A percentile compares a stretch with the other conserved stretches of the same genome.
Conservation (phyloP, 2,888 invertebrate species). For the Drosophila vallismaia region DNA sequence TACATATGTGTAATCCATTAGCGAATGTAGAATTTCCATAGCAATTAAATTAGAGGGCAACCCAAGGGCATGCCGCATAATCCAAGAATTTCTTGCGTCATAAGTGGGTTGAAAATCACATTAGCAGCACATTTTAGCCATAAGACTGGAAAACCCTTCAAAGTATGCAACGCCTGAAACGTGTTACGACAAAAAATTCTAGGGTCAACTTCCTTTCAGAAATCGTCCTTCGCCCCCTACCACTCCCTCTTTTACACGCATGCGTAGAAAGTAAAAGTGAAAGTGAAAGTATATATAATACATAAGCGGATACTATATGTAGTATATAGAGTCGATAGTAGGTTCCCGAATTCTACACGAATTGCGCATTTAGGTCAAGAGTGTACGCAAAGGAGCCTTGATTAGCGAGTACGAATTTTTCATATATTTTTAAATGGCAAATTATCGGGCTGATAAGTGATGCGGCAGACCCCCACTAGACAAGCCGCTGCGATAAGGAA, state of each 20-base stretch:
- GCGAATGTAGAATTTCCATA: slow-evolving; percentile 3
- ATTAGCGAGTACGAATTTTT: slow-evolving; percentile 20
- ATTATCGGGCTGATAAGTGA: slow-evolving; percentile 54
- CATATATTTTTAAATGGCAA: slow-evolving; percentile 36
- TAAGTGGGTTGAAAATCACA: background rate
- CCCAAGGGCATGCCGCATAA: slow-evolving; percentile 16
- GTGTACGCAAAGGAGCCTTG: slow-evolving; percentile 46
- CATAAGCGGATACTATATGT: slow-evolving; percentile 5
- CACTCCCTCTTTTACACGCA: slow-evolving; percentile 45
- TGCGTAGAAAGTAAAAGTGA: slow-evolving; percentile 49
- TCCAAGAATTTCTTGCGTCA: no score
- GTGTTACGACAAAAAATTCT: slow-evolving; percentile 28
- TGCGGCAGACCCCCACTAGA: slow-evolving; percentile 67
- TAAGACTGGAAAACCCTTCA: slow-evolving; percentile 18
- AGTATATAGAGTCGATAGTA: slow-evolving; percentile 7
- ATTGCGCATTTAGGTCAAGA: slow-evolving; percentile 75
- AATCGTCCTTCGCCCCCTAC: background rate
- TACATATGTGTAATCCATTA: slow-evolving; percentile 21
- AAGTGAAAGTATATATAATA: slow-evolving; percentile 65
- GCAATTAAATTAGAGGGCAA: slow-evolving; percentile 25
- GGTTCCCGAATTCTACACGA: slow-evolving; percentile 18
- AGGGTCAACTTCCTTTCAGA: slow-evolving; percentile 28
- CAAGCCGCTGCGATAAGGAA: slow-evolving; percentile 43
- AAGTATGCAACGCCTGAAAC: slow-evolving; percentile 42
- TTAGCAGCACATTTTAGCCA: slow-evolving; percentile 7